phyloP scores from a whole-genome alignment of 2,797 vertebrate genomes.

The Brotula barbata region DNA sequence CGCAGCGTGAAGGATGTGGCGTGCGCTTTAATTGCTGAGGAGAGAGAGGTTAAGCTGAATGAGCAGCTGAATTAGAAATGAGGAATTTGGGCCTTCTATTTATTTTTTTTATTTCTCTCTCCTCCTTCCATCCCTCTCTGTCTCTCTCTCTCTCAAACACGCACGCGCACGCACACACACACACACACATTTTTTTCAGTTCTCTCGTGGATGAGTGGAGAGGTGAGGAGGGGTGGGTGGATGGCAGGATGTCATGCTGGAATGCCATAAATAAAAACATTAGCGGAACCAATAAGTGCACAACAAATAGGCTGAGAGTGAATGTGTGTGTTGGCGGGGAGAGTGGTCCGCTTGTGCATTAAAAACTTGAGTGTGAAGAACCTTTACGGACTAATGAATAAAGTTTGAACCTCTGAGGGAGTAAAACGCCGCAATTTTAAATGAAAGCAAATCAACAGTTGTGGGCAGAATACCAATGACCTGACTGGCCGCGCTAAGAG shows the following conservation, averaged over 20 bases:
- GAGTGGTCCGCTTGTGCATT: conserved; percentile 54
- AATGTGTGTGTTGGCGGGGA: conserved; percentile 25
- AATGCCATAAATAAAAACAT: conserved; percentile 80
- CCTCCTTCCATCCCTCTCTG: conserved; percentile 52
- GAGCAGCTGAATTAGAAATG: conserved; percentile 98
- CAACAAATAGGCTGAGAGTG: conserved; percentile 65
- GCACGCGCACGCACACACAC: not conserved
- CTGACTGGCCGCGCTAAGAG: not conserved
- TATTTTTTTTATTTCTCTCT: conserved; percentile 73
- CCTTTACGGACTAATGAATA: conserved; percentile 57
- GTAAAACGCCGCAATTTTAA: conserved; percentile 40
- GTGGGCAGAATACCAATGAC: conserved; percentile 44
- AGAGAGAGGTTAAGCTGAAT: conserved; percentile 99
- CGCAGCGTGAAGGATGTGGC: conserved; percentile 97
- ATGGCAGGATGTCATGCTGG: conserved; percentile 68
- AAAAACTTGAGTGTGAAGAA: conserved; percentile 59
- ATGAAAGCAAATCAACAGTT: conserved; percentile 39
- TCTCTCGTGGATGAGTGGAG: conserved; percentile 60
- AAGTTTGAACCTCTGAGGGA: conserved; percentile 48
- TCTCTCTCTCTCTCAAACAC: conserved; percentile 18
- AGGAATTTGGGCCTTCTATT: conserved; percentile 84
- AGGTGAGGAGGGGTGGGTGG: conserved; percentile 52
- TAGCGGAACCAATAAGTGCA: conserved; percentile 72
- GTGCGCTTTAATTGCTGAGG: conserved; percentile 98
- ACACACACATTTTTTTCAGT: conserved; percentile 53